These are phyloP conservation scores for Gymnothorax reevesii DNA, from an alignment of 2,797 vertebrate genomes.

Conservation along the genomic window DNA sequence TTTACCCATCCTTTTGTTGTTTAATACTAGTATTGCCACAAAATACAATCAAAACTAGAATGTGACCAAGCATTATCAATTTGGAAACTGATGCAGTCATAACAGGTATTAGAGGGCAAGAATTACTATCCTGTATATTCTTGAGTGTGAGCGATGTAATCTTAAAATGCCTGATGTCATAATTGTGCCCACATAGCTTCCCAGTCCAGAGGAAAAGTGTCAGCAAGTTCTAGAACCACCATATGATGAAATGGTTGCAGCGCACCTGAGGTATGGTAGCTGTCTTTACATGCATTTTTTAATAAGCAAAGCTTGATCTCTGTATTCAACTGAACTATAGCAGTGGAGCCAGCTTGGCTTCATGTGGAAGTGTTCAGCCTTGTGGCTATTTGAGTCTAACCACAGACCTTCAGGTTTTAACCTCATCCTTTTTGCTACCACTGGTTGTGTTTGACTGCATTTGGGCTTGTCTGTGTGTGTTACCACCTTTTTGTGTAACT, in stretches of 20 bases:
- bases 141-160: slow-evolving; percentile 27
- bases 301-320: neutral
- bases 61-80: neutral
- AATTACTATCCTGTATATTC: neutral
- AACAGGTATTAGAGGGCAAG: neutral
- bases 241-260: slow-evolving; percentile 96
- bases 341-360: neutral
- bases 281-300: neutral
- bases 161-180: neutral
- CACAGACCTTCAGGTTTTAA: neutral
- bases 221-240: slow-evolving; percentile 93
- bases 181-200: slow-evolving; percentile 63
- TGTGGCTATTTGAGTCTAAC: neutral
- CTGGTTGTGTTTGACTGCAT: neutral
- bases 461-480: neutral
- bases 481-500: neutral
- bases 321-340: neutral
- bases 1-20: neutral
- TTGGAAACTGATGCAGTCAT: neutral
- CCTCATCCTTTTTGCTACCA: neutral
- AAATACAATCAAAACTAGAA: neutral
- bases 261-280: slow-evolving; percentile 86
- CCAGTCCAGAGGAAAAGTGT: slow-evolving; percentile 89
- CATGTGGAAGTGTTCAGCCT: neutral
- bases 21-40: neutral